A percentile compares a stretch with the other conserved stretches of the same genome.
Evolutionary conservation across 2,113 vertebrate genomes (phyloP).

Genomic region (Pteruthius melanotis): DNA sequence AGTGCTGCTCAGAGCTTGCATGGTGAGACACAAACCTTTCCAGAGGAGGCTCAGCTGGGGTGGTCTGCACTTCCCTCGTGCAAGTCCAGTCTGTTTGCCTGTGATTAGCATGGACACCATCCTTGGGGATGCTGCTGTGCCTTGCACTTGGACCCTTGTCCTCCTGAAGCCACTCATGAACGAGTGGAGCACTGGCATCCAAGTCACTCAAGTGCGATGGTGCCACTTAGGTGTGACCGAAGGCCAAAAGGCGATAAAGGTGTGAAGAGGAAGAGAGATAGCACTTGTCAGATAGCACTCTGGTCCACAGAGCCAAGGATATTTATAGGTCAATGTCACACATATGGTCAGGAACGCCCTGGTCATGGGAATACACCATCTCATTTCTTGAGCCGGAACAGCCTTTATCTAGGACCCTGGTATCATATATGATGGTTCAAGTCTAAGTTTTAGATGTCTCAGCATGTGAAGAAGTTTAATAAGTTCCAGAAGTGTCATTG

Average conservation of each 20-base stretch:
- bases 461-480: not conserved
- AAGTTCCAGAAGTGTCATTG: not conserved
- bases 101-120: not conserved
- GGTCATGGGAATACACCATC: not conserved
- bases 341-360: not conserved
- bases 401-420: not conserved
- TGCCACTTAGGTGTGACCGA: not conserved
- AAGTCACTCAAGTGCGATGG: not conserved
- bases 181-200: not conserved
- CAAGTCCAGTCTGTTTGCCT: not conserved
- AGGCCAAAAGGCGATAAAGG: not conserved
- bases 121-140: not conserved
- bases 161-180: not conserved
- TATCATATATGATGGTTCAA: not conserved
- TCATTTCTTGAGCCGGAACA: not conserved
- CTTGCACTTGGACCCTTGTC: not conserved
- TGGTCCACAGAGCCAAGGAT: not conserved
- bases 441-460: not conserved
- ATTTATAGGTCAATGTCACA: not conserved
- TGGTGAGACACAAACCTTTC: not conserved
- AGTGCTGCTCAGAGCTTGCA: not conserved
- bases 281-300: not conserved
- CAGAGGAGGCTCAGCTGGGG: not conserved
- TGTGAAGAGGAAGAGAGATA: not conserved
- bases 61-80: not conserved